phyloP scores from a whole-genome alignment of 2,113 vertebrate genomes.

The Mormoops blainvillei region DNA sequence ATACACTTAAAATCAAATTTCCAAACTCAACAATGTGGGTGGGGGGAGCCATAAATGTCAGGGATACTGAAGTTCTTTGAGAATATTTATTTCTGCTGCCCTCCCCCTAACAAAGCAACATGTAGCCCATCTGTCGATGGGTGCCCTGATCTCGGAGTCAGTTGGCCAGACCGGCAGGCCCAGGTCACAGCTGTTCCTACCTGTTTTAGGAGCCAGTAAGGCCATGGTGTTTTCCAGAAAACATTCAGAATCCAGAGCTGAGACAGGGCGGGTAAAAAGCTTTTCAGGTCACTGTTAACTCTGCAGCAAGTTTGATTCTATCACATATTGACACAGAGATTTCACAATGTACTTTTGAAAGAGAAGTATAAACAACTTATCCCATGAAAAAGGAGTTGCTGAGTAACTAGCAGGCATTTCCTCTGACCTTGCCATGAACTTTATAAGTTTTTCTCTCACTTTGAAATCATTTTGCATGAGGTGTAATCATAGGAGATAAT shows the following conservation, averaged over 20 bases:
- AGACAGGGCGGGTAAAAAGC: background rate
- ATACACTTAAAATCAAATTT: background rate
- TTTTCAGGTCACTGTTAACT: rapidly evolving
- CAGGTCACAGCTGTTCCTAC: background rate
- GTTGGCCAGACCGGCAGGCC: background rate
- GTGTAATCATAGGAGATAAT: background rate
- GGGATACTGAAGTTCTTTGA: background rate
- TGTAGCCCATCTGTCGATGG: background rate
- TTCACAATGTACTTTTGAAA: background rate
- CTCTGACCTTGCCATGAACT: background rate
- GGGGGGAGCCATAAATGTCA: background rate
- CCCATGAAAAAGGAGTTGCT: background rate
- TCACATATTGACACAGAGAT: background rate
- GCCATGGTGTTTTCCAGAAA: background rate
- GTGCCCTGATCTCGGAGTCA: background rate
- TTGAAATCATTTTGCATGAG: background rate
- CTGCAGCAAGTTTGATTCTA: background rate
- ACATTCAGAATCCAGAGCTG: background rate
- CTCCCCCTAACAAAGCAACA: background rate
- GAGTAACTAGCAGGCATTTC: background rate
- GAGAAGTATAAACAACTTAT: background rate
- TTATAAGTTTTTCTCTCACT: background rate
- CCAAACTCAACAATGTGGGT: background rate
- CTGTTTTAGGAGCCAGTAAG: background rate
- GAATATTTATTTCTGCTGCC: background rate